phyloP scores from a whole-genome alignment of 2,888 invertebrate species.

The Eupeodes latifasciatus region DNA sequence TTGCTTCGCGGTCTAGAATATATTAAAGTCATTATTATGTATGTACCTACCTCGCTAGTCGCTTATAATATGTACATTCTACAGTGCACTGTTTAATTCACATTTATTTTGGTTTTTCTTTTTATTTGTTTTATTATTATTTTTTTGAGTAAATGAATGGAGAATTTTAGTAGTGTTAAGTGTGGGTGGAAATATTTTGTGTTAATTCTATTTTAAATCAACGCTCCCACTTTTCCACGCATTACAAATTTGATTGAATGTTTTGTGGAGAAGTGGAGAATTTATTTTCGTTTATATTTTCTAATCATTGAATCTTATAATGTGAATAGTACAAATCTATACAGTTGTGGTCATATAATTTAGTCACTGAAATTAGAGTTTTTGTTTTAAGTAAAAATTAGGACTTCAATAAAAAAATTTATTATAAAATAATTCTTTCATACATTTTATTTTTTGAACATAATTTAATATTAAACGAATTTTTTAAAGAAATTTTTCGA shows the following conservation, averaged over 20 bases:
- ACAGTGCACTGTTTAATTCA: neutral
- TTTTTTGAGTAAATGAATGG: neutral
- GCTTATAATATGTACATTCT: neutral
- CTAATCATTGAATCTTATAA: neutral
- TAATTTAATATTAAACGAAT: too few species aligned
- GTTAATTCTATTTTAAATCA: constrained; percentile 6
- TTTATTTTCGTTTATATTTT: neutral
- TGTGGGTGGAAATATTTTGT: constrained; percentile 6
- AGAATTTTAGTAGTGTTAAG: neutral
- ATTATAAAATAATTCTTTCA: too few species aligned
- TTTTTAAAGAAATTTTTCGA: too few species aligned
- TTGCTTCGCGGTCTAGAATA: neutral
- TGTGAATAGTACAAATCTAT: too few species aligned
- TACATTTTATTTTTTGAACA: too few species aligned
- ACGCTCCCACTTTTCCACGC: neutral
- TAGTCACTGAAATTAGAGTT: too few species aligned
- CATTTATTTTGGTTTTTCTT: constrained; percentile 9
- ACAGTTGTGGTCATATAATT: too few species aligned
- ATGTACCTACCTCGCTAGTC: neutral
- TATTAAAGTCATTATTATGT: constrained; percentile 29
- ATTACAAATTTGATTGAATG: neutral
- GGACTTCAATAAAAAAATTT: too few species aligned
- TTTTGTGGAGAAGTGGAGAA: neutral
- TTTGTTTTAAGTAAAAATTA: too few species aligned
- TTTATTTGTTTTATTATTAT: neutral